Evolutionary conservation across 2,113 vertebrate genomes (phyloP), one percentile per base, ranked within the genome.

Genomic region (Montifringilla adamsi): DNA sequence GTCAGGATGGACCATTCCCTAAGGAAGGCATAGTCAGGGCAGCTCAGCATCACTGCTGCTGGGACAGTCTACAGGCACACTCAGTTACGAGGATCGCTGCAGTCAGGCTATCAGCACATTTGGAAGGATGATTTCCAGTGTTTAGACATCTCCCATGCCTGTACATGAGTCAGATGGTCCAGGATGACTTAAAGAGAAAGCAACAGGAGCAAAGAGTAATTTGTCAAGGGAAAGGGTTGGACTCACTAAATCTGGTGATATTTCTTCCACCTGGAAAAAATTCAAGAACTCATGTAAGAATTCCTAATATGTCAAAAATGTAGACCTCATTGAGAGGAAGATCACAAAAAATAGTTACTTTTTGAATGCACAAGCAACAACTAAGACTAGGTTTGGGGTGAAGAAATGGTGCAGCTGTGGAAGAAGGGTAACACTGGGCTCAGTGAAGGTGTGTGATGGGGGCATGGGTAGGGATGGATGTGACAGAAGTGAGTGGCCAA

Each of bases 281-380:
- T 4, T 30, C 18, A 75, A 27, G 12, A 62, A 80, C 0, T 30
- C 41, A 6, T 26, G 2, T 24, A 58, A 44, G 30, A 85, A 52
- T 49, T 80, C 39, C 20, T 21, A 50, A 28, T 15, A 30, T 0
- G 0, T 22, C 6, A 1, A n/a, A 85, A 41, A 85, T 17, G 2
- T 1, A 68, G 37, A 52, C 14, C 17, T 78, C 39, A 20, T 1
- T 24, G 43, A 52, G 35, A 63, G 11, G 52, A 60, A 78, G n/a
- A 59, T 8, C 11, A 58, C 8, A 41, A 47, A 43, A 89, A 53
- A 17, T 0, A 33, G 17, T 14, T 33, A 13, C 28, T 58, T 50
- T 41, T 33, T 18, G 27, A 55, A 69, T 3, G 24, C 64, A 63
- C 27, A 39, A 77, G 55, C n/a, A 86, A 49, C 15, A 83, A 6